These are phyloP conservation scores for Synaphobranchus kaupii DNA, from an alignment of 2,797 vertebrate species.

Conservation along the genomic window DNA sequence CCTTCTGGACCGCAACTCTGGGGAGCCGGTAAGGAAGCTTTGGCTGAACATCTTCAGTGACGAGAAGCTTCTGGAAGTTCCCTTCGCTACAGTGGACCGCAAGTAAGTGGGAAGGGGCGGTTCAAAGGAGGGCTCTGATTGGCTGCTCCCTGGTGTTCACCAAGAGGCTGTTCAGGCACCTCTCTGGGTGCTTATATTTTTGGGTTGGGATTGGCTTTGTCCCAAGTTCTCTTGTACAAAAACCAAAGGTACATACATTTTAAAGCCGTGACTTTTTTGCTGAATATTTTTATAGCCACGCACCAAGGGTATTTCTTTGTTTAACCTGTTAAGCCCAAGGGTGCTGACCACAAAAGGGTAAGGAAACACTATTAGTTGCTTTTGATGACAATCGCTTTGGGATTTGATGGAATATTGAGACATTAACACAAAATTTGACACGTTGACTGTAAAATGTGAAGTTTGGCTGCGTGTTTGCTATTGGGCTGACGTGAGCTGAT, in stretches of 20 bases:
- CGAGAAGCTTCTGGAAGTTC: conserved; percentile 79
- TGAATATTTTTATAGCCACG: neutral
- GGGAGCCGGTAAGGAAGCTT: conserved; percentile 72
- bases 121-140: neutral
- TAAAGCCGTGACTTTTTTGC: neutral
- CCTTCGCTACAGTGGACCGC: conserved; percentile 53
- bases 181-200: neutral
- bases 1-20: conserved; percentile 65
- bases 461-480: no score
- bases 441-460: no score
- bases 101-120: conserved; percentile 68
- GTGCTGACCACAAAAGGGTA: no score
- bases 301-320: neutral
- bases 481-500: no score
- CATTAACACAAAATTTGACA: no score
- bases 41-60: conserved; percentile 91
- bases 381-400: no score
- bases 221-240: neutral
- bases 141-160: neutral
- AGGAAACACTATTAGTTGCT: no score
- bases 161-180: neutral
- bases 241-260: neutral
- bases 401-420: no score
- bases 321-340: no score
- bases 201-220: neutral